Percentiles rank a stretch among this genome's conserved stretches.
phyloP scores from a whole-genome alignment of 2,888 invertebrate species.

The Phymatocera aterrima region DNA sequence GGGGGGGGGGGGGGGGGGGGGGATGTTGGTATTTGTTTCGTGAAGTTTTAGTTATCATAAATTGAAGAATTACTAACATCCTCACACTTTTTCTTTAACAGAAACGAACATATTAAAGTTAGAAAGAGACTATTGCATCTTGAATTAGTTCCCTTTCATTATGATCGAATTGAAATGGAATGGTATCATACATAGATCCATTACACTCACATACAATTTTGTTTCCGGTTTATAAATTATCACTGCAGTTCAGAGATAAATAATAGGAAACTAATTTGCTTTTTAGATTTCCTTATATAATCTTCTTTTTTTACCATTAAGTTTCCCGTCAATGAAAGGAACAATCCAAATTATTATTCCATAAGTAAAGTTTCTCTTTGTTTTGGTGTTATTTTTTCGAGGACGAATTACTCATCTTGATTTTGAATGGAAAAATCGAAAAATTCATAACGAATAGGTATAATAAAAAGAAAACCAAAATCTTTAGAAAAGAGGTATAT shows the following conservation, averaged over 20 bases:
- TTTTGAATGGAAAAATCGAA: slow-evolving; percentile 5
- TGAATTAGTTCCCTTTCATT: neutral
- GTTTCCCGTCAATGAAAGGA: neutral
- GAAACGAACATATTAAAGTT: neutral
- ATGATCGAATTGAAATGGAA: neutral
- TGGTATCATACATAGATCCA: no score
- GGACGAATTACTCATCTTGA: slow-evolving; percentile 2
- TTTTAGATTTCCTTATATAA: no score
- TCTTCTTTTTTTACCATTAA: neutral
- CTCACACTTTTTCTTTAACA: neutral
- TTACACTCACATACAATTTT: no score
- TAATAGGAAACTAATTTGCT: no score
- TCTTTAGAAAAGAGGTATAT: neutral
- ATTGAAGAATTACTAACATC: neutral
- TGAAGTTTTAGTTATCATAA: neutral
- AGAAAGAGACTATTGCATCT: neutral
- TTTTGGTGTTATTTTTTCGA: neutral
- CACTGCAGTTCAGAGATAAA: no score
- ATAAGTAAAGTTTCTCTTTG: neutral
- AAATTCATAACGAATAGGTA: no score
- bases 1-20: neutral
- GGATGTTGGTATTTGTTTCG: neutral
- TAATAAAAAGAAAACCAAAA: no score
- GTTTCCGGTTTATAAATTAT: no score
- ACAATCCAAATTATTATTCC: slow-evolving; percentile 15